Percentiles rank a stretch among this genome's conserved stretches.
Evolutionary conservation across 2,888 invertebrate genomes (phyloP).

Genomic region (Gymnocheta viridis): DNA sequence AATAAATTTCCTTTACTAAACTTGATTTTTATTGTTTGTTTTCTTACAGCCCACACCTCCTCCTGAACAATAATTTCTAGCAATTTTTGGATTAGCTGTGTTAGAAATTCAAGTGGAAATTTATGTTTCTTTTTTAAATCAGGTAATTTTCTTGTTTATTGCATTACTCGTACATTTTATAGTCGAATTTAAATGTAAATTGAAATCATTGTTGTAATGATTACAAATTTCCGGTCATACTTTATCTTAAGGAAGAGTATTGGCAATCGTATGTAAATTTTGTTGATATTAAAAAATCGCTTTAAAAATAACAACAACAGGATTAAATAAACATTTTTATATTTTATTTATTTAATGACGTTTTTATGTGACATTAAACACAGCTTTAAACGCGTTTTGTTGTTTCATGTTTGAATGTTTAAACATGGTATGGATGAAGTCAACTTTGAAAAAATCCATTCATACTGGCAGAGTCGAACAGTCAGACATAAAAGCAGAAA

Average conservation of each 20-base stretch:
- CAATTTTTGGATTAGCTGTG: slow-evolving; percentile 59
- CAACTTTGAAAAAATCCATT: background rate
- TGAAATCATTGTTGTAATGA: slow-evolving; percentile 50
- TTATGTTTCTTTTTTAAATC: slow-evolving; percentile 10
- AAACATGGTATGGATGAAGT: slow-evolving; percentile 34
- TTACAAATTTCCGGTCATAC: slow-evolving; percentile 66
- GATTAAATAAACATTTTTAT: slow-evolving; percentile 66
- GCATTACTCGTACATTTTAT: slow-evolving; percentile 2
- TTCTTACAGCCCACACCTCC: slow-evolving; percentile 43
- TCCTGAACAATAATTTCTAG: slow-evolving; percentile 13
- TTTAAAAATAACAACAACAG: slow-evolving; percentile 13
- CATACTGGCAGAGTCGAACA: background rate
- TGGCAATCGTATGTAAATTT: slow-evolving; percentile 60
- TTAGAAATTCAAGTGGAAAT: slow-evolving; percentile 37
- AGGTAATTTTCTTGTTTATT: slow-evolving; percentile 40
- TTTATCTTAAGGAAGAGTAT: slow-evolving; percentile 21
- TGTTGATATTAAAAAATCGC: slow-evolving; percentile 24
- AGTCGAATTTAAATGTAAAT: slow-evolving; percentile 41
- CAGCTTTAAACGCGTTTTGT: slow-evolving; percentile 74
- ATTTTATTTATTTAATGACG: slow-evolving; percentile 74
- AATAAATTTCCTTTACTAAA: background rate
- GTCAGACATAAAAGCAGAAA: background rate
- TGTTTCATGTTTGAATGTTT: slow-evolving; percentile 56
- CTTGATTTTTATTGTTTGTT: background rate
- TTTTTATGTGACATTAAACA: slow-evolving; percentile 80